These are phyloP conservation scores for Drosophila neotestacea DNA, from an alignment of 2,888 invertebrate species.

Conservation along the genomic window DNA sequence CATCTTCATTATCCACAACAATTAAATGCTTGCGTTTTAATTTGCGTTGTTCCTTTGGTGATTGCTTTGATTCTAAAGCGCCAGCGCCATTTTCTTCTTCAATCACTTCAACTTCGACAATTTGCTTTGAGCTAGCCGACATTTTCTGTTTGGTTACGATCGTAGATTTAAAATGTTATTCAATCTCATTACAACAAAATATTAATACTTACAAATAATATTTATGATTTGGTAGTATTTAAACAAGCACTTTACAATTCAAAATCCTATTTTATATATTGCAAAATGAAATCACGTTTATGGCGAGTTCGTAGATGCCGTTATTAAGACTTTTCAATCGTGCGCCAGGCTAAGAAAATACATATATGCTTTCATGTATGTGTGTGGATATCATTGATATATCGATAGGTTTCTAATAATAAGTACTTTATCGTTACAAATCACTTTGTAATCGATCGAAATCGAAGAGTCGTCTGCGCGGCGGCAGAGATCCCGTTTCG, in stretches of 20 bases:
- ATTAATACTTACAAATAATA: slow-evolving; percentile 38
- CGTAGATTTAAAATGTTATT: neutral
- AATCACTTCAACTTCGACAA: slow-evolving; percentile 50
- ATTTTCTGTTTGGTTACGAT: slow-evolving; percentile 34
- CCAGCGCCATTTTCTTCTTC: slow-evolving; percentile 82
- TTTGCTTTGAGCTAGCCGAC: slow-evolving; percentile 61
- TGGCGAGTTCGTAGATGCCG: slow-evolving; percentile 55
- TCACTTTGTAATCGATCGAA: no score
- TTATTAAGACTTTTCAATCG: slow-evolving; percentile 60
- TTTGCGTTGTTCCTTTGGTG: slow-evolving; percentile 47
- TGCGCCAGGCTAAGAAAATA: slow-evolving; percentile 19
- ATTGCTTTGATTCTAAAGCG: slow-evolving; percentile 61
- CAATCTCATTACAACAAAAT: neutral
- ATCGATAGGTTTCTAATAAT: neutral
- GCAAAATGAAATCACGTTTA: slow-evolving; percentile 68
- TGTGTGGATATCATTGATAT: neutral
- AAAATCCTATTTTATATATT: slow-evolving; percentile 33
- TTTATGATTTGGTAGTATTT: slow-evolving; percentile 7
- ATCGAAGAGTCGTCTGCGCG: no score
- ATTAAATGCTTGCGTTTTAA: slow-evolving; percentile 41
- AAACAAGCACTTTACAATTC: slow-evolving; percentile 34
- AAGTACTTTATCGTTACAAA: no score
- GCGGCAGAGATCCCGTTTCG: no score
- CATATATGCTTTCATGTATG: slow-evolving; percentile 5
- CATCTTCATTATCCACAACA: slow-evolving; percentile 29